Percentiles rank a stretch among this genome's conserved stretches.
Evolutionary conservation across 35 echinoderm and acorn worm genomes (phyloP).

Genomic region (Ophiothrix spiculata): DNA sequence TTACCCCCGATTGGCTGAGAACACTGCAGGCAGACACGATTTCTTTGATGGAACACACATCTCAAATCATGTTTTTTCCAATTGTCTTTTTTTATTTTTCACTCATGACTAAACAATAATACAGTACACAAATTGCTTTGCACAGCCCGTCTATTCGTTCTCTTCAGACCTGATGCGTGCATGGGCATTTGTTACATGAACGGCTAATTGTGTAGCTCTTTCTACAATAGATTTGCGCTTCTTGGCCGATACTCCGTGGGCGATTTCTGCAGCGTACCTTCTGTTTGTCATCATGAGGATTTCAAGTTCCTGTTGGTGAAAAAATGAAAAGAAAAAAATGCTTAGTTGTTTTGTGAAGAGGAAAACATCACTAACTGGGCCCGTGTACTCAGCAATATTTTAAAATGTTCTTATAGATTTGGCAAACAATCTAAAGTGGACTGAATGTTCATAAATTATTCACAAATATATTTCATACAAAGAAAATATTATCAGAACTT

Average conservation of each 20-base stretch:
- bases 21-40: no score
- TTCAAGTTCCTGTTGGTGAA: conserved; percentile 93
- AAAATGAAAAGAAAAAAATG: no score
- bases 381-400: no score
- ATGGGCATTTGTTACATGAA: conserved; percentile 91
- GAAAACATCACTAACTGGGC: no score
- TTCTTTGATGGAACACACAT: no score
- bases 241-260: conserved; percentile 83
- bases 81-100: neutral
- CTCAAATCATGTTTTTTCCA: neutral
- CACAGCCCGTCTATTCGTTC: conserved; percentile 83
- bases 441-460: no score
- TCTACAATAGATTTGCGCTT: conserved; percentile 95
- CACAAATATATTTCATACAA: no score
- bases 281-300: conserved; percentile 98
- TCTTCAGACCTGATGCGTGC: conserved; percentile 89
- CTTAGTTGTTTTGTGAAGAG: no score
- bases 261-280: conserved; percentile 86
- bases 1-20: no score
- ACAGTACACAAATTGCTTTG: neutral
- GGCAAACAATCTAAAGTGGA: no score
- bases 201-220: conserved; percentile 82
- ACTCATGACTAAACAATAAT: neutral
- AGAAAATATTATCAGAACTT: no score
- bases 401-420: no score